Evolutionary conservation across 2,888 invertebrate genomes (phyloP).

Genomic region (Acleris literana): DNA sequence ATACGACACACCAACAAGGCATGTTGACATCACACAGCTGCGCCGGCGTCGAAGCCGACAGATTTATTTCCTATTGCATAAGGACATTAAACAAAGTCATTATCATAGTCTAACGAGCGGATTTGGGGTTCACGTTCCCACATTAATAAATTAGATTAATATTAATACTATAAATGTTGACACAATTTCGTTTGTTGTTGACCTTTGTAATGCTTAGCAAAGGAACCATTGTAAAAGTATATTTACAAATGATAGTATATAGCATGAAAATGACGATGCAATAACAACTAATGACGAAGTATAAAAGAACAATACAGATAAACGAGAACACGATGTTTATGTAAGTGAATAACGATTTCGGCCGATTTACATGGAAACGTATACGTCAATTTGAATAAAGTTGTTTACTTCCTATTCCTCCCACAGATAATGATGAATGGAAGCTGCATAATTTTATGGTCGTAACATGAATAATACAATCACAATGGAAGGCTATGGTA

Average conservation of each 20-base stretch:
- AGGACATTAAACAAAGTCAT: constrained; percentile 24
- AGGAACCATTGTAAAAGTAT: neutral
- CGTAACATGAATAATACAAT: constrained; percentile 22
- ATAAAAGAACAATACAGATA: neutral
- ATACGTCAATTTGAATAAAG: constrained; percentile 26
- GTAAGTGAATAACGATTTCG: constrained; percentile 15
- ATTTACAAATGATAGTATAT: too few relatives aligned
- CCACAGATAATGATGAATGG: constrained; percentile 28
- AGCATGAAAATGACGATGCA: too few relatives aligned
- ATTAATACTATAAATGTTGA: constrained; percentile 19
- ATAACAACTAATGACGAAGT: neutral
- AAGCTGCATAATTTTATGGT: constrained; percentile 28
- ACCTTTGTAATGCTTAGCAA: neutral
- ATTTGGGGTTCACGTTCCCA: constrained; percentile 19
- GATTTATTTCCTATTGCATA: constrained; percentile 27
- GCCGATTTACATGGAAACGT: constrained; percentile 8
- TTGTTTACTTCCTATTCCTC: constrained; percentile 35
- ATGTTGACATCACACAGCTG: constrained; percentile 20
- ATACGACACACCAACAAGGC: neutral
- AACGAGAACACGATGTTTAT: constrained; percentile 6
- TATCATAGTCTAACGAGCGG: constrained; percentile 21
- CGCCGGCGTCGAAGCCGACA: constrained; percentile 6
- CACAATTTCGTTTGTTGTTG: constrained; percentile 8
- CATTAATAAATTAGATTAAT: constrained; percentile 22
- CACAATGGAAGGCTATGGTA: constrained; percentile 18